These are phyloP conservation scores for Melipona bicolor DNA, from an alignment of 2,888 invertebrate species.

Conservation along the genomic window DNA sequence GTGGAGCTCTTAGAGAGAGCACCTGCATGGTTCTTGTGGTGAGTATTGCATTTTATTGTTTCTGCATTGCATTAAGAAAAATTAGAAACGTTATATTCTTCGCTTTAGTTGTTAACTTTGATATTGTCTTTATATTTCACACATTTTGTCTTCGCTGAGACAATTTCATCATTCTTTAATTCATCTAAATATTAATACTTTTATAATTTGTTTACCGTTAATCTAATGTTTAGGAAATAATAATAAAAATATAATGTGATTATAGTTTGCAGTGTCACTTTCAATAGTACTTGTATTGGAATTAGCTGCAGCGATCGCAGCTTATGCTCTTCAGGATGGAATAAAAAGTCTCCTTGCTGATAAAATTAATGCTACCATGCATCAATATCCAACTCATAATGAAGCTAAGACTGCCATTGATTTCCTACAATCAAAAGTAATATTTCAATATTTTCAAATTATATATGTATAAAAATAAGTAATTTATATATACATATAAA, in stretches of 20 bases:
- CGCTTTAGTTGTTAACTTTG: background rate
- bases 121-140: background rate
- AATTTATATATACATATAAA: background rate
- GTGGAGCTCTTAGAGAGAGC: constrained; percentile 92
- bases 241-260: constrained; percentile 6
- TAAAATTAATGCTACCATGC: constrained; percentile 85
- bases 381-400: constrained; percentile 81
- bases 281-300: constrained; percentile 87
- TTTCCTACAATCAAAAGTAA: constrained; percentile 86
- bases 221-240: background rate
- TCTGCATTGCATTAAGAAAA: background rate
- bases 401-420: constrained; percentile 85
- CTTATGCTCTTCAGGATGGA: constrained; percentile 85
- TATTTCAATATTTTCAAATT: constrained; percentile 46
- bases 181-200: background rate
- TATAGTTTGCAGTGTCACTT: constrained; percentile 86
- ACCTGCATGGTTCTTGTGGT: constrained; percentile 89
- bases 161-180: background rate
- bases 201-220: background rate
- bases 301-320: constrained; percentile 86
- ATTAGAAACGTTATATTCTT: background rate
- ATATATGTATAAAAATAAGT: background rate
- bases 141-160: background rate
- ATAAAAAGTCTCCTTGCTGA: constrained; percentile 82
- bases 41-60: constrained; percentile 39